phyloP scores from a whole-genome alignment of 2,113 vertebrate genomes.

The Crocuta crocuta region DNA sequence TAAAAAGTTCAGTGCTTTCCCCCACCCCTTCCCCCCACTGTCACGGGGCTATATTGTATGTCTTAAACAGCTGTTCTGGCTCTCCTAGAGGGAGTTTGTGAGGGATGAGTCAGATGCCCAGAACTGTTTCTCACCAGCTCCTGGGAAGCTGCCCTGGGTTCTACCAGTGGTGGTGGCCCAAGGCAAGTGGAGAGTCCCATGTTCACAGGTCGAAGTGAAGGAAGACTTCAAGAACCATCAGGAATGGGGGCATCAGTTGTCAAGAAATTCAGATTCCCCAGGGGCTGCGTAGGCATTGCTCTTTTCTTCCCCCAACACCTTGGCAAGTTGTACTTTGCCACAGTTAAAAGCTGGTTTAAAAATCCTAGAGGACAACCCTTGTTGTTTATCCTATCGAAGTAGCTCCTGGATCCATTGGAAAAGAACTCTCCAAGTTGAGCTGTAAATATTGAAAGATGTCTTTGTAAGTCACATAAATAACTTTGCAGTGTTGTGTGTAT shows the following conservation, averaged over 20 bases:
- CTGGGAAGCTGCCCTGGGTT: neutral
- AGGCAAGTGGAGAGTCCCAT: neutral
- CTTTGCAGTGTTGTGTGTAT: neutral
- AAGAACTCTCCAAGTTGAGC: constrained; percentile 36
- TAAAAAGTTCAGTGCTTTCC: neutral
- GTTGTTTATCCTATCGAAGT: constrained; percentile 53
- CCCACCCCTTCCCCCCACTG: too few species aligned
- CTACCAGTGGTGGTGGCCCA: neutral
- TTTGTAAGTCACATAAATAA: constrained; percentile 51
- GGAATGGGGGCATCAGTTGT: neutral
- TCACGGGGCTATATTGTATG: neutral
- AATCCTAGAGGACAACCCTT: neutral
- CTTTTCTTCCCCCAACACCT: neutral
- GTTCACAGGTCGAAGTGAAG: neutral
- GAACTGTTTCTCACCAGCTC: neutral
- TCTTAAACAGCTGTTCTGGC: neutral
- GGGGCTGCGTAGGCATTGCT: neutral
- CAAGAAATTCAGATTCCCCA: neutral
- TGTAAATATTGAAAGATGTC: constrained; percentile 73
- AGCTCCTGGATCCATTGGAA: constrained; percentile 38
- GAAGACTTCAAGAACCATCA: neutral
- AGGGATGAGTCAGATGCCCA: neutral
- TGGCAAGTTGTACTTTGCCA: neutral
- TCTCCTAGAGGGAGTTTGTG: neutral
- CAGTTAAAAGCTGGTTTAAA: constrained; percentile 55